A percentile compares a stretch with the other conserved stretches of the same genome.
Evolutionary conservation across 2,113 vertebrate species (phyloP).

Genomic region (Podilymbus podiceps): DNA sequence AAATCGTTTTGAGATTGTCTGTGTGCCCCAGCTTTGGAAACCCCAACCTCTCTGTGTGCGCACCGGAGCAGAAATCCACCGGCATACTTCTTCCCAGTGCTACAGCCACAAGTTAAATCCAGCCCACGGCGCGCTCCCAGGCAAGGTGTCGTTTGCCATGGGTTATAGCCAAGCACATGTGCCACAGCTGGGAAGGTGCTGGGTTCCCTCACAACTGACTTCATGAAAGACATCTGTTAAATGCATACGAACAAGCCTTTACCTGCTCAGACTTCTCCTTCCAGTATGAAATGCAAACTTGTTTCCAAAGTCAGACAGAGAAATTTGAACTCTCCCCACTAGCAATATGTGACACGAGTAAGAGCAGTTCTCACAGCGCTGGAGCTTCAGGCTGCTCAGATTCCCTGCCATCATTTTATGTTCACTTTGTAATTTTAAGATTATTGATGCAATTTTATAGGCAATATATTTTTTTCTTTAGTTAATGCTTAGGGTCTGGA

Average conservation of each 20-base stretch:
- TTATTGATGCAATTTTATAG: background rate
- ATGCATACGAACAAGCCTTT: background rate
- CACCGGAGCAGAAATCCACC: background rate
- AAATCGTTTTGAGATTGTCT: background rate
- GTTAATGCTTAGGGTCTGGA: background rate
- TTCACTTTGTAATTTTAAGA: background rate
- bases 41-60: background rate
- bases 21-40: background rate
- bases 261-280: background rate
- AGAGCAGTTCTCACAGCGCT: background rate
- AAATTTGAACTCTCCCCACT: background rate
- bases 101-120: background rate
- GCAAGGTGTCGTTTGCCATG: background rate
- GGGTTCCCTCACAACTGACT: background rate
- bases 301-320: background rate
- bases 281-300: background rate
- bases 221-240: background rate
- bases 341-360: background rate
- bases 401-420: background rate
- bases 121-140: background rate
- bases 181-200: background rate
- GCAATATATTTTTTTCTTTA: background rate
- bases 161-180: background rate
- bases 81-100: background rate
- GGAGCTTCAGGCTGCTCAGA: background rate